A percentile compares a stretch with the other conserved stretches of the same genome.
phyloP scores from a whole-genome alignment of 2,113 vertebrate genomes.

The Chroicocephalus ridibundus region DNA sequence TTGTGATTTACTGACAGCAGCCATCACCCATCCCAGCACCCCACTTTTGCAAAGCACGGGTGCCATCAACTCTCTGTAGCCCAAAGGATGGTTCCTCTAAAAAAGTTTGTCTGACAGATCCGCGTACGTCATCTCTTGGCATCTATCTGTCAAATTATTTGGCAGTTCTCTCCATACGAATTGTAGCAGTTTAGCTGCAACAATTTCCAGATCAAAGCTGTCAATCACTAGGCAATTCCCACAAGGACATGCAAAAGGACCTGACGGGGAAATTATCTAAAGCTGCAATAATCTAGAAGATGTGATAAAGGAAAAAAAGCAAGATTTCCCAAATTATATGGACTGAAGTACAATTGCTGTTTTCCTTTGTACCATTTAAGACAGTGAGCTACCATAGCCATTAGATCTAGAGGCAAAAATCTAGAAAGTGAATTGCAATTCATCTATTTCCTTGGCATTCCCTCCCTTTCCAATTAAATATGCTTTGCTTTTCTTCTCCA shows the following conservation, averaged over 20 bases:
- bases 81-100: neutral
- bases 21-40: neutral
- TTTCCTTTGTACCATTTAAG: neutral
- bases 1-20: neutral
- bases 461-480: constrained; percentile 42
- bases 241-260: constrained; percentile 53
- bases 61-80: neutral
- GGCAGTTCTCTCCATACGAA: constrained; percentile 34
- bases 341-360: neutral
- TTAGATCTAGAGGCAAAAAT: constrained; percentile 35
- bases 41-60: neutral
- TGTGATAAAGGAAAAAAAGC: neutral
- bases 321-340: neutral
- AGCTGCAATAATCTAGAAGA: constrained; percentile 14
- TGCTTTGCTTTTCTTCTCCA: constrained; percentile 9
- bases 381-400: neutral
- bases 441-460: constrained; percentile 45
- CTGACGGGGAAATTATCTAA: constrained; percentile 29
- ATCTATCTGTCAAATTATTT: constrained; percentile 59
- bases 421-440: constrained; percentile 25
- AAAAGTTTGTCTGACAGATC: constrained; percentile 33
- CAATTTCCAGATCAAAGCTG: constrained; percentile 65
- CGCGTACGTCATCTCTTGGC: constrained; percentile 18
- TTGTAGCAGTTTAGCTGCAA: constrained; percentile 47
- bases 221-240: constrained; percentile 58